Percentiles rank a stretch among this genome's conserved stretches.
phyloP scores from a whole-genome alignment of 2,888 invertebrate genomes.

The Eilema griseolum region DNA sequence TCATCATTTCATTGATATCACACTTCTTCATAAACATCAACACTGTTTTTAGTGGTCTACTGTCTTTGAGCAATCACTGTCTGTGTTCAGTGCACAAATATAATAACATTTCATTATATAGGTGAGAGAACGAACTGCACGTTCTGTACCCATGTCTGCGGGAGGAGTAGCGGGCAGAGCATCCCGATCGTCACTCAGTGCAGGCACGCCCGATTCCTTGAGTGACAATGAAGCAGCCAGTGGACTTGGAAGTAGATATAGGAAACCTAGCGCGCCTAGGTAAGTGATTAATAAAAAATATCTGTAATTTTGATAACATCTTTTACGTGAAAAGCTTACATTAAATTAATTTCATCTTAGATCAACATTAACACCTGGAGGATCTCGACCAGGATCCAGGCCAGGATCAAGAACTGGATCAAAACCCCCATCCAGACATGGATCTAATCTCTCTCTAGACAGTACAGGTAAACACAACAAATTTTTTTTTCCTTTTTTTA shows the following conservation, averaged over 20 bases:
- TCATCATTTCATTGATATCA: conserved; percentile 34
- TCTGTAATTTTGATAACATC: neutral
- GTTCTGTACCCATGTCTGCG: conserved; percentile 96
- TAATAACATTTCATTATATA: conserved; percentile 67
- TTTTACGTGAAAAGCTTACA: neutral
- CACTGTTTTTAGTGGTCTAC: conserved; percentile 18
- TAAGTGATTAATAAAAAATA: conserved; percentile 40
- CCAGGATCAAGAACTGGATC: conserved; percentile 95
- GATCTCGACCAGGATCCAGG: conserved; percentile 94
- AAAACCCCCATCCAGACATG: conserved; percentile 97
- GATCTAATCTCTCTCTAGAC: conserved; percentile 96
- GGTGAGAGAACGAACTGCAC: conserved; percentile 97
- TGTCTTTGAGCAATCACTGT: neutral
- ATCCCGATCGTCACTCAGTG: conserved; percentile 92
- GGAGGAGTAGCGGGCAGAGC: conserved; percentile 86
- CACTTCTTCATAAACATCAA: conserved; percentile 25
- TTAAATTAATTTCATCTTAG: conserved; percentile 62
- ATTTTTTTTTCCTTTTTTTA: neutral
- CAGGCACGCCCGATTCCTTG: conserved; percentile 95
- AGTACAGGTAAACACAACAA: conserved; percentile 91
- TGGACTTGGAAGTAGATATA: conserved; percentile 89
- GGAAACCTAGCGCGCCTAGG: conserved; percentile 89
- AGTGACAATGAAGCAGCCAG: conserved; percentile 95
- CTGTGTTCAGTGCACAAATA: conserved; percentile 17
- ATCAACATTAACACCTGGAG: conserved; percentile 92